Evolutionary conservation across 2,888 invertebrate genomes (phyloP).

Genomic region (Drosophila kuntzei): DNA sequence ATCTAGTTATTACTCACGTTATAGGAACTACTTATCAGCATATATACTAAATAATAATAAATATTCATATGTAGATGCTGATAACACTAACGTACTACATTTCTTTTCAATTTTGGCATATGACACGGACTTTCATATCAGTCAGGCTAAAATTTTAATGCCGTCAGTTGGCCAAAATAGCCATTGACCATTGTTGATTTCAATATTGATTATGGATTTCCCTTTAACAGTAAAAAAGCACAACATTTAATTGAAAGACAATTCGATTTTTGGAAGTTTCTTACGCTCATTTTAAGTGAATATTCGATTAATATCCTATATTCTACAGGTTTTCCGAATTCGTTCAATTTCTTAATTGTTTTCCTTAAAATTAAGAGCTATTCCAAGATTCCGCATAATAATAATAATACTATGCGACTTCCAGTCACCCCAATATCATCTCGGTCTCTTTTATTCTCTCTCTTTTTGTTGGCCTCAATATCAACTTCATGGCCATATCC

Average conservation of each 20-base stretch:
- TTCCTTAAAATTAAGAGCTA: no score
- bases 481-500: slow-evolving; percentile 27
- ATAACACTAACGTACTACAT: slow-evolving; percentile 29
- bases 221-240: not conserved
- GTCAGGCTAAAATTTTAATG: slow-evolving; percentile 26
- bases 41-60: slow-evolving; percentile 16
- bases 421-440: not conserved
- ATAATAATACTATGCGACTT: no score
- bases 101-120: slow-evolving; percentile 29
- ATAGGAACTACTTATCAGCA: slow-evolving; percentile 19
- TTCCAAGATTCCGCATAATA: no score
- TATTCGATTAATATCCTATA: not conserved
- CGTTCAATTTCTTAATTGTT: no score
- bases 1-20: slow-evolving; percentile 71
- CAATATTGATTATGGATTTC: slow-evolving; percentile 1
- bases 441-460: slow-evolving; percentile 1
- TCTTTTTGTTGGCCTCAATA: slow-evolving; percentile 26
- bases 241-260: not conserved
- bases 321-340: no score
- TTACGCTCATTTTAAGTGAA: no score
- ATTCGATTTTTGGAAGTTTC: not conserved
- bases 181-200: slow-evolving; percentile 16
- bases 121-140: slow-evolving; percentile 23
- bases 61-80: slow-evolving; percentile 39
- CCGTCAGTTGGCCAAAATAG: slow-evolving; percentile 60